Evolutionary conservation across 2,888 invertebrate species (phyloP).

Genomic region (Apodemia hepburni): DNA sequence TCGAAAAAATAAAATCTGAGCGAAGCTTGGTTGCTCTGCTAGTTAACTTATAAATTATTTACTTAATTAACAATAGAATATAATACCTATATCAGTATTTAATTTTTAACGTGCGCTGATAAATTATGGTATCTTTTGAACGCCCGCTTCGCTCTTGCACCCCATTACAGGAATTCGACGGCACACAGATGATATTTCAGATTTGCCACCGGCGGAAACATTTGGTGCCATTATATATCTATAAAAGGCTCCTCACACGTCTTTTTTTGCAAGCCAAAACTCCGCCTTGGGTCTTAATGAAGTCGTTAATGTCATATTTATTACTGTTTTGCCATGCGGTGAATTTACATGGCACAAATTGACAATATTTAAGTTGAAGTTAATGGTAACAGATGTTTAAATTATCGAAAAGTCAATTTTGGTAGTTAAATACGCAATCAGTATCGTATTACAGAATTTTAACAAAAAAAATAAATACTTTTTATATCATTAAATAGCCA

Average conservation of each 20-base stretch:
- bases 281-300: conserved; percentile 70
- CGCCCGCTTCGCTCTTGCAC: conserved; percentile 39
- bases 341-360: conserved; percentile 74
- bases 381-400: conserved; percentile 34
- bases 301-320: conserved; percentile 76
- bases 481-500: too few relatives aligned
- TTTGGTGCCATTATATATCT: conserved; percentile 70
- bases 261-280: conserved; percentile 66
- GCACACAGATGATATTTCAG: conserved; percentile 55
- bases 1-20: too few relatives aligned
- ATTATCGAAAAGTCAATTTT: conserved; percentile 17
- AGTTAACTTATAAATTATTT: too few relatives aligned
- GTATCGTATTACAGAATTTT: not conserved
- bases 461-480: not conserved
- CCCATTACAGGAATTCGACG: conserved; percentile 49
- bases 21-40: too few relatives aligned
- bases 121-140: conserved; percentile 5
- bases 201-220: conserved; percentile 67
- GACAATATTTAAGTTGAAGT: conserved; percentile 56
- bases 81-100: too few relatives aligned
- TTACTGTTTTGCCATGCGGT: conserved; percentile 70
- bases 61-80: too few relatives aligned
- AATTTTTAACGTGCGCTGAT: not conserved
- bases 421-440: not conserved
- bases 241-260: conserved; percentile 60